Evolutionary conservation across 1,140 invertebrate species (phyloP).

Genomic region (Drosophila ambigua): DNA sequence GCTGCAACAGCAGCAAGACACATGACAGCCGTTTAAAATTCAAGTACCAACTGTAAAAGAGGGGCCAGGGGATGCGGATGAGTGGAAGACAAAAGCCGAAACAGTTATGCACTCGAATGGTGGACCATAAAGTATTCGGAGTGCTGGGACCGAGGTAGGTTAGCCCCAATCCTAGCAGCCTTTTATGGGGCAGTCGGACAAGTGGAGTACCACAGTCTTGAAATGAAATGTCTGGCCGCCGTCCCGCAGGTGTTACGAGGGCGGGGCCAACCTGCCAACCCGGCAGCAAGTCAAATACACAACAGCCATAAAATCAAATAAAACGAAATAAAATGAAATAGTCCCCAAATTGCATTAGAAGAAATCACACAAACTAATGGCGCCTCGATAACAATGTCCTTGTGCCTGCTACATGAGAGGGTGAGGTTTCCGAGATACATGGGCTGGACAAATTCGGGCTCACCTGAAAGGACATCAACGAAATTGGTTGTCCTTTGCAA

Average conservation of each 20-base stretch:
- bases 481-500: conserved; percentile 73
- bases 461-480: conserved; percentile 70
- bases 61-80: not conserved
- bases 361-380: conserved; percentile 54
- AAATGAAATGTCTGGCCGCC: conserved; percentile 9
- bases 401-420: too few relatives aligned
- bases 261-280: not conserved
- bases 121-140: conserved; percentile 71
- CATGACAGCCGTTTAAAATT: conserved; percentile 67
- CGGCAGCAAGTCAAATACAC: conserved; percentile 51
- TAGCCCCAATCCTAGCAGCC: conserved; percentile 43
- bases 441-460: conserved; percentile 62
- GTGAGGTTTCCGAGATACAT: conserved; percentile 3
- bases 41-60: conserved; percentile 68
- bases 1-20: conserved; percentile 13
- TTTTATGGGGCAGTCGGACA: conserved; percentile 68
- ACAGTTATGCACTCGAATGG: conserved; percentile 62
- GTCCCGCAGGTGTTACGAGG: conserved; percentile 33
- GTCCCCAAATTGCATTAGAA: conserved; percentile 69
- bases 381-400: conserved; percentile 66
- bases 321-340: conserved; percentile 73
- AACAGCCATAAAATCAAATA: conserved; percentile 36
- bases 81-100: conserved; percentile 66
- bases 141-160: conserved; percentile 37
- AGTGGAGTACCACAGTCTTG: conserved; percentile 6